Evolutionary conservation across 2,113 vertebrate species (phyloP), one percentile per base, ranked within the genome.

Genomic region (Perognathus longimembris): DNA sequence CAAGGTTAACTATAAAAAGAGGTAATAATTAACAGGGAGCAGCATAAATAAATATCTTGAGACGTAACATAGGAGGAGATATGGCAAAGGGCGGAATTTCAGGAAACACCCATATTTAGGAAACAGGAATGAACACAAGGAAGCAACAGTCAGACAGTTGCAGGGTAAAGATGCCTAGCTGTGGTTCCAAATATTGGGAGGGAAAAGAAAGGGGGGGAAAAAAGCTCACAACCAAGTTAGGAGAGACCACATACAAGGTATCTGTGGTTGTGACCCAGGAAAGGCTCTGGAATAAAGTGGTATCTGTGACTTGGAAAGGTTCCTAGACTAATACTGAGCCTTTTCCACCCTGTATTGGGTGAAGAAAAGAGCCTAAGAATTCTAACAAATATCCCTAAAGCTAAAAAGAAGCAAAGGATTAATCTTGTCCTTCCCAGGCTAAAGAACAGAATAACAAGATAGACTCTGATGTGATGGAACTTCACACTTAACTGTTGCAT

Each of bases 21-120:
- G 63, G n/a, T 54, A 20, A 67, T 80, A 69, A 95, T 85, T 81
- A 77, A 36, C 38, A 50, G 32, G 38, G 45, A 93, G 66, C 34
- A 81, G 77, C 32, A 50, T 45, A 75, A 57, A 77, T 85, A 61
- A 57, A 77, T 85, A 61, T 85, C 74, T 85, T 88, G 59, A 88
- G 81, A 92, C 92, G 74, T 73, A 54, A 82, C 75, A 30, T 4
- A 85, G 45, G 34, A 85, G 42, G 76, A 77, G 88, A 78, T 45
- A 34, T 0, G 63, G n/a, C 78, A 67, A 73, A 93, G 78, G 77
- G 67, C 24, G 81, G 74, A 40, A 67, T 36, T 6, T 28, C 26
- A 69, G 45, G 28, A 20, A 88, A 84, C 45, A 67, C 42, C 45
- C 84, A 50, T 70, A 30, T 28, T 88, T 40, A 57, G 80, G 74